Conservation (phyloP, 2,888 invertebrate species). For the Miltochrista miniata region DNA sequence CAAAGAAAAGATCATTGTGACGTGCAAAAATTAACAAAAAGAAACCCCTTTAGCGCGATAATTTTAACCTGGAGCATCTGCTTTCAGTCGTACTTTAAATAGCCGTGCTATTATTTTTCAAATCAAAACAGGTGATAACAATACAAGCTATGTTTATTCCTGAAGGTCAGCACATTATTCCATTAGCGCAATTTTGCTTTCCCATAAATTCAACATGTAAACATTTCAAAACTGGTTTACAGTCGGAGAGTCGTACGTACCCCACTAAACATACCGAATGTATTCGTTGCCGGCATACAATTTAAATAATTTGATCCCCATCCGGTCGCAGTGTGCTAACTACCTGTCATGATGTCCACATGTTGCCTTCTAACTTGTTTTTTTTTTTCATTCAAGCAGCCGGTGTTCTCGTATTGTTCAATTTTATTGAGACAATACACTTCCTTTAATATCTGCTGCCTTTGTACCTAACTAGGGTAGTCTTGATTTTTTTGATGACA, state of each 20-base stretch:
- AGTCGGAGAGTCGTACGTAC: neutral
- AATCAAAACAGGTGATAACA: too few species aligned
- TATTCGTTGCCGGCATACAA: slow-evolving; percentile 1
- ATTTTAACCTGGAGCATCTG: too few species aligned
- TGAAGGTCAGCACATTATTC: too few species aligned
- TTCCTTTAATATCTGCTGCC: neutral
- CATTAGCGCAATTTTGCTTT: too few species aligned
- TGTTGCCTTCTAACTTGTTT: slow-evolving; percentile 19
- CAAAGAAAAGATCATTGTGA: too few species aligned
- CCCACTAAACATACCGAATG: neutral
- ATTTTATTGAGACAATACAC: slow-evolving; percentile 10
- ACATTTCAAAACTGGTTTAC: neutral
- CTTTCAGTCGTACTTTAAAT: too few species aligned
- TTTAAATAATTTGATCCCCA: slow-evolving; percentile 4
- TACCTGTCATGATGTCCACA: slow-evolving; percentile 24
- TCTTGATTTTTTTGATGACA: too few species aligned
- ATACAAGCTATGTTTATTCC: too few species aligned
- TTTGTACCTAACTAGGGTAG: neutral
- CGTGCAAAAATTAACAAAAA: too few species aligned
- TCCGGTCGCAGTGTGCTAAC: slow-evolving; percentile 20
- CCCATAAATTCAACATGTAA: neutral
- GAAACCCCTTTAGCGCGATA: too few species aligned
- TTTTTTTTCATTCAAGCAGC: slow-evolving; percentile 23
- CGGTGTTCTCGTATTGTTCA: slow-evolving; percentile 16
- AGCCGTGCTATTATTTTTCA: too few species aligned